A percentile compares a stretch with the other conserved stretches of the same genome.
Evolutionary conservation across 2,888 invertebrate genomes (phyloP).

Genomic region (Conchocele bisecta): DNA sequence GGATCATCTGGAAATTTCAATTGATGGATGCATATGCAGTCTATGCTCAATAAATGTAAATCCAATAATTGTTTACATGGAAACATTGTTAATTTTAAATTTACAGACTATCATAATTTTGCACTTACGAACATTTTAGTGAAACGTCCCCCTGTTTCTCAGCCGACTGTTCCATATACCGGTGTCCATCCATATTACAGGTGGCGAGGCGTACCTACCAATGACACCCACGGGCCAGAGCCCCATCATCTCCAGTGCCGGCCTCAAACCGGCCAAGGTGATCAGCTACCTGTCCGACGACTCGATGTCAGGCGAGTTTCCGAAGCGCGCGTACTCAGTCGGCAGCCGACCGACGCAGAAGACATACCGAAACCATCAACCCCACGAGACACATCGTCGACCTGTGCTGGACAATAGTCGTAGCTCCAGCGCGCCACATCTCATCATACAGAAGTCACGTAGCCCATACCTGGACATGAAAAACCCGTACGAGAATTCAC

Average conservation of each 20-base stretch:
- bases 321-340: conserved; percentile 91
- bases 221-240: conserved; percentile 70
- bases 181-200: too few relatives aligned
- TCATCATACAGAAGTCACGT: conserved; percentile 78
- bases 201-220: conserved; percentile 82
- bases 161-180: too few relatives aligned
- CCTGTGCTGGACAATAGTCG: conserved; percentile 82
- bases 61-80: too few relatives aligned
- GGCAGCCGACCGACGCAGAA: conserved; percentile 87
- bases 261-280: conserved; percentile 91
- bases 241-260: conserved; percentile 58
- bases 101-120: too few relatives aligned
- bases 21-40: too few relatives aligned
- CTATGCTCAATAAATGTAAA: too few relatives aligned
- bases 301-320: conserved; percentile 83
- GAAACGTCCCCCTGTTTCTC: too few relatives aligned
- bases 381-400: conserved; percentile 60
- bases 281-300: conserved; percentile 86
- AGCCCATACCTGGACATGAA: conserved; percentile 27
- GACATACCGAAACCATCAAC: conserved; percentile 47
- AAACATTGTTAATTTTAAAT: too few relatives aligned
- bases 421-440: conserved; percentile 88
- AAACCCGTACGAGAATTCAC: conserved; percentile 29
- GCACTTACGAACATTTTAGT: too few relatives aligned
- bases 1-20: too few relatives aligned